These are phyloP conservation scores for Chiropotes sagulatus DNA, from an alignment of 2,797 vertebrate genomes.

Conservation along the genomic window DNA sequence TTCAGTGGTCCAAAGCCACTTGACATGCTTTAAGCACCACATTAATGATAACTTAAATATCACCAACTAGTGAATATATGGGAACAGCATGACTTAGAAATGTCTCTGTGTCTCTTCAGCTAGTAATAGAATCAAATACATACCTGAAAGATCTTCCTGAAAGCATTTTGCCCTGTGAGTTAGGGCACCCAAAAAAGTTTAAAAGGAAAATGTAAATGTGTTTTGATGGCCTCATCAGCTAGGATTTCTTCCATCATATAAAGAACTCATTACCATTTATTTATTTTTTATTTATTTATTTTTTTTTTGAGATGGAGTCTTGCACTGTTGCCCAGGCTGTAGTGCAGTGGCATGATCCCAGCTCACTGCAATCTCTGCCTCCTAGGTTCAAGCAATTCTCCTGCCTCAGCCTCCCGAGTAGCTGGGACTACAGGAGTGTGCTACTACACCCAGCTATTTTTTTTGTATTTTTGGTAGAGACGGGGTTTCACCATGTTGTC, in stretches of 20 bases:
- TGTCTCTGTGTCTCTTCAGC: background rate
- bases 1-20: background rate
- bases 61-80: background rate
- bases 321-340: no score
- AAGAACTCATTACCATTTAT: background rate
- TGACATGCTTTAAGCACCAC: background rate
- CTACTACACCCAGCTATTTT: no score
- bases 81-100: background rate
- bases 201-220: background rate
- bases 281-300: background rate
- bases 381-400: no score
- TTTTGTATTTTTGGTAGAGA: no score
- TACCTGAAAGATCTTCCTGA: background rate
- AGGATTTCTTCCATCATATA: background rate
- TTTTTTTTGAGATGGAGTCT: no score
- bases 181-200: background rate
- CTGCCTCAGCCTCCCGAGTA: no score
- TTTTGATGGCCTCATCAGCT: background rate
- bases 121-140: background rate
- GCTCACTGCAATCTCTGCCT: no score
- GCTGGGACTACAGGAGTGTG: no score
- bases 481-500: no score
- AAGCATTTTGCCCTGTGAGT: background rate
- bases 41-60: slow-evolving; percentile 39
- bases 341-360: no score